phyloP scores from a whole-genome alignment of 2,797 vertebrate species.

The Brachyalestes nurse region DNA sequence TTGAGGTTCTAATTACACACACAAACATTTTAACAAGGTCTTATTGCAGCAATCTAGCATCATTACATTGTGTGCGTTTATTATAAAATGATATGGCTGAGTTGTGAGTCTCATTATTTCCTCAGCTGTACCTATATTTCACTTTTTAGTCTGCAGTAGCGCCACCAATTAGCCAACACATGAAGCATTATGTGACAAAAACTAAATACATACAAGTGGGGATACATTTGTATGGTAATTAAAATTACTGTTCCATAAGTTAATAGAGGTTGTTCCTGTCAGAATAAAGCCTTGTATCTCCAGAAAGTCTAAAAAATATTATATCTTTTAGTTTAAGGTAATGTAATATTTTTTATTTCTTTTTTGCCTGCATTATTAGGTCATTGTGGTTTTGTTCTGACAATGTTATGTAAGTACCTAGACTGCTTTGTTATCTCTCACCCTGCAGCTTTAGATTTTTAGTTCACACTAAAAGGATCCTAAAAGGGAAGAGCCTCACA shows the following conservation, averaged over 20 bases:
- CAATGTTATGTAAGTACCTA: too few species aligned
- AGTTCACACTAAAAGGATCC: too few species aligned
- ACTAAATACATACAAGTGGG: background rate
- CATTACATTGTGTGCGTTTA: slow-evolving; percentile 27
- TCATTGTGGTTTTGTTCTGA: background rate
- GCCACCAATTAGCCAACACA: slow-evolving; percentile 12
- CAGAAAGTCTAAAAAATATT: too few species aligned
- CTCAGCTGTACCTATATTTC: slow-evolving; percentile 12
- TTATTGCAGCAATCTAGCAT: slow-evolving; percentile 32
- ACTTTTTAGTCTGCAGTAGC: background rate
- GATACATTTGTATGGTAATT: background rate
- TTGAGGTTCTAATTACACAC: slow-evolving; percentile 30
- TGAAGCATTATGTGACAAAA: background rate
- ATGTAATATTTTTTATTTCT: too few species aligned
- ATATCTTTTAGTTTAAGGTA: too few species aligned
- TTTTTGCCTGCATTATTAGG: too few species aligned
- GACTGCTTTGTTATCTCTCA: too few species aligned
- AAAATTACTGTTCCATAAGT: too few species aligned
- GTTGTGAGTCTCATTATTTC: slow-evolving; percentile 34
- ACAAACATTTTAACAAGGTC: slow-evolving; percentile 15
- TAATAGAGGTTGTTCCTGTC: too few species aligned
- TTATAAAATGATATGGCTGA: slow-evolving; percentile 24
- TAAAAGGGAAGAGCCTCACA: too few species aligned
- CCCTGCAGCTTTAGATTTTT: too few species aligned
- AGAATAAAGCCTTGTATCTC: too few species aligned